Conservation (phyloP, 2,113 vertebrate genomes). For the Scartelaos histophorus region DNA sequence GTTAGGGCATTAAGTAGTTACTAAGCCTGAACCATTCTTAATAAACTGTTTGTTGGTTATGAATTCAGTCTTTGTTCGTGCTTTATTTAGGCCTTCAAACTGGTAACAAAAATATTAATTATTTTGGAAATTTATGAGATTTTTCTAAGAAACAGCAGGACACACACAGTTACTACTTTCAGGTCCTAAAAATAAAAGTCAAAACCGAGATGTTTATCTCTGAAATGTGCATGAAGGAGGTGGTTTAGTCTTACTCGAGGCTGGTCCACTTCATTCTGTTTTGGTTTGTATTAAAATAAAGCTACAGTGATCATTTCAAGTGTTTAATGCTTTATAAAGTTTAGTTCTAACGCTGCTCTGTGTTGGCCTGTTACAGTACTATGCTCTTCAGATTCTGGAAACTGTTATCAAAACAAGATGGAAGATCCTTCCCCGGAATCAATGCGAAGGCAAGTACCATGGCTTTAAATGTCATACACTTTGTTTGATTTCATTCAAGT, state of each 20-base stretch:
- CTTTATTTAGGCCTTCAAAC: too few relatives aligned
- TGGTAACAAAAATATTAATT: too few relatives aligned
- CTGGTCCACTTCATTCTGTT: constrained; percentile 67
- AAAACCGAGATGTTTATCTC: constrained; percentile 23
- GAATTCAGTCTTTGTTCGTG: too few relatives aligned
- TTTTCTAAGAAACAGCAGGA: constrained; percentile 91
- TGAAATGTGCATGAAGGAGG: constrained; percentile 71
- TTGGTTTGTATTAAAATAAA: constrained; percentile 53
- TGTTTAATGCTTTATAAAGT: constrained; percentile 11
- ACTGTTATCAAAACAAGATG: constrained; percentile 99
- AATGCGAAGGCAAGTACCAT: constrained; percentile 90
- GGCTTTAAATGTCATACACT: too few relatives aligned
- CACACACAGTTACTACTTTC: constrained; percentile 69
- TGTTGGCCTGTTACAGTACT: constrained; percentile 96
- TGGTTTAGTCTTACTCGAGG: constrained; percentile 80
- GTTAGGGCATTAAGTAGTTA: too few relatives aligned
- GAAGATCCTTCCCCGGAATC: constrained; percentile 99
- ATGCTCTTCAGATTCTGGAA: constrained; percentile 99
- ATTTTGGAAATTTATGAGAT: constrained; percentile 79
- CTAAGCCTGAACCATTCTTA: too few relatives aligned
- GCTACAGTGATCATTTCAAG: constrained; percentile 41
- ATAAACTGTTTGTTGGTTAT: too few relatives aligned
- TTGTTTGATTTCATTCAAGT: too few relatives aligned
- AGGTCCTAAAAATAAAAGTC: constrained; percentile 14
- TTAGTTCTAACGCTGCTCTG: constrained; percentile 54